Percentiles rank a stretch among this genome's conserved stretches.
These are phyloP conservation scores for Gambusia holbrooki DNA, from an alignment of 2,113 vertebrate genomes.

Conservation along the genomic window DNA sequence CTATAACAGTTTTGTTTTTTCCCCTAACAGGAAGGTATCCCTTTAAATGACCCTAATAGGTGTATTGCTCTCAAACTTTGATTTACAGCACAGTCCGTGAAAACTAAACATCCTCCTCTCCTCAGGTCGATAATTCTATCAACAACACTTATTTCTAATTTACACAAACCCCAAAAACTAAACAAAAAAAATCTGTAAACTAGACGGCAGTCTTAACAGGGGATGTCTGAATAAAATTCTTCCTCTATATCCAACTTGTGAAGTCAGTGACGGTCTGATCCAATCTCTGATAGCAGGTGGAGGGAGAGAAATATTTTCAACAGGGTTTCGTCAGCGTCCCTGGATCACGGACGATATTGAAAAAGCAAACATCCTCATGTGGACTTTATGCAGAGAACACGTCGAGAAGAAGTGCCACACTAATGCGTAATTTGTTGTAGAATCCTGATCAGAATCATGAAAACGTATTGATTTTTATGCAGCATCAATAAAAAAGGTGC, in stretches of 20 bases:
- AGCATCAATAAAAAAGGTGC: no score
- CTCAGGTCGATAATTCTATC: constrained; percentile 1
- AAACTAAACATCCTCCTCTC: constrained; percentile 7
- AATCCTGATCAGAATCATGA: background rate
- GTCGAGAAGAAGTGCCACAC: background rate
- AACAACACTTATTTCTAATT: background rate
- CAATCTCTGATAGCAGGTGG: background rate
- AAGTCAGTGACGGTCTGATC: background rate
- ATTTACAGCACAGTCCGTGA: background rate
- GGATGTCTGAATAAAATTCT: background rate
- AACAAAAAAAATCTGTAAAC: background rate
- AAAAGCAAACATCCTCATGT: background rate
- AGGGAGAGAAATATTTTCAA: background rate
- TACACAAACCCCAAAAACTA: background rate
- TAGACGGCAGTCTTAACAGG: background rate
- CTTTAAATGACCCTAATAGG: constrained; percentile 6
- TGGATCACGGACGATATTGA: background rate
- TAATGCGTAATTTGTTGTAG: background rate
- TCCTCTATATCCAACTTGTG: background rate
- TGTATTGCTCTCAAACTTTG: constrained; percentile 5
- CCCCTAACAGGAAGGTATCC: constrained; percentile 21
- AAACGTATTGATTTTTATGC: background rate
- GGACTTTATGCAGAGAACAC: background rate
- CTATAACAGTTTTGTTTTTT: constrained; percentile 49
- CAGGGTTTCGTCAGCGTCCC: no score